Evolutionary conservation across 2,888 invertebrate genomes (phyloP).

Genomic region (Platycnemis pennipes): DNA sequence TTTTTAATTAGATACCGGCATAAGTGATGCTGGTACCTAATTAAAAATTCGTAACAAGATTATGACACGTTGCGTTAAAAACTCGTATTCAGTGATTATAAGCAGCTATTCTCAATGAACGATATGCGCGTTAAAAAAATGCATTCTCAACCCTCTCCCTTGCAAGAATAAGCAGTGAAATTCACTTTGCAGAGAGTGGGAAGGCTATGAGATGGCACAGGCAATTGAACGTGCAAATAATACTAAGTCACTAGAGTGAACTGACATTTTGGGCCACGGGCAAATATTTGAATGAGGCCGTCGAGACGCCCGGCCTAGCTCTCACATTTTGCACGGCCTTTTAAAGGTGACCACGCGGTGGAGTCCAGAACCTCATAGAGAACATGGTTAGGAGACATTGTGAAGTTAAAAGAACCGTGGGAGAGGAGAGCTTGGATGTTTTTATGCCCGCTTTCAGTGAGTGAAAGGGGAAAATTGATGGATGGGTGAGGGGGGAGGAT

Average conservation of each 20-base stretch:
- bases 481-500: not conserved
- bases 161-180: not conserved
- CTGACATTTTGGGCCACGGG: not conserved
- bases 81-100: too few species aligned
- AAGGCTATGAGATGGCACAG: not conserved
- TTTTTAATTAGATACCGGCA: too few species aligned
- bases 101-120: too few species aligned
- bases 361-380: too few species aligned
- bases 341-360: not conserved
- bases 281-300: not conserved
- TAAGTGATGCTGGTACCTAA: too few species aligned
- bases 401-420: not conserved
- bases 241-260: not conserved
- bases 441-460: not conserved
- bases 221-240: not conserved
- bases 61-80: too few species aligned
- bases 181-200: not conserved
- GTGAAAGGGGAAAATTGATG: not conserved
- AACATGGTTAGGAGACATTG: not conserved
- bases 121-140: too few species aligned
- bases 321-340: not conserved
- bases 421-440: not conserved
- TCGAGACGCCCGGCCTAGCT: not conserved
- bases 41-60: too few species aligned
- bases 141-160: too few species aligned